Evolutionary conservation across 1,140 invertebrate species (phyloP), one percentile per base, ranked within the genome.

Genomic region (Panulirus ornatus): DNA sequence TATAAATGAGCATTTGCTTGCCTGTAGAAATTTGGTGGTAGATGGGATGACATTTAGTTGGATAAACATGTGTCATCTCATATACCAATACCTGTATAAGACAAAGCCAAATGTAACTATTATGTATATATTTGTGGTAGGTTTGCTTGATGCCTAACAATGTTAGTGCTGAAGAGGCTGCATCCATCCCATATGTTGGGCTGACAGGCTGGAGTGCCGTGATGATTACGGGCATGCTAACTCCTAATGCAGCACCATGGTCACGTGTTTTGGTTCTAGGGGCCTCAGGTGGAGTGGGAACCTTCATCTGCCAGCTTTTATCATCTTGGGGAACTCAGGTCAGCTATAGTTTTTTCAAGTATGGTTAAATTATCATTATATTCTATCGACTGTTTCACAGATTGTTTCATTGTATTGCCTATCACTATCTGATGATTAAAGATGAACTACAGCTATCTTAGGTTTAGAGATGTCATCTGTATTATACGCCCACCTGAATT

Each of bases 231-330:
- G 90, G 90, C 19, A 16, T 87, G 84, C n/a, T 91, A 22, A 76
- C 42, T 0, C 40, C 79, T 19, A 8, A 38, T 30, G 14, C 66
- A 34, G 78, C 78, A 27, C 78, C 54, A 11, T 19, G 63, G 19
- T 44, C 30, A 40, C 16, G 85, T 0, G 84, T 91, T 19, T 70
- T 99, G 27, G 95, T 99, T 19, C 94, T 98, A 75, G 98, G 98
- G 70, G 98, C 97, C 16, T 96, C 98, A 78, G 98, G 98, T 16
- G 98, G 98, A 34, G 97, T 99, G 6, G 98, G 98, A 42, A 96
- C 96, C 8, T 93, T 97, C 92, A 96, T 97, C 42, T 95, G 98
- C 92, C 98, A 98, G 94, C 94, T 98, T 66, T 94, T 98, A 38
- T 97, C 97, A 93, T 95, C 96, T 1, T 97, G 97, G 96, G 96